phyloP scores from a whole-genome alignment of 2,888 invertebrate species.

The Molanna angustata region DNA sequence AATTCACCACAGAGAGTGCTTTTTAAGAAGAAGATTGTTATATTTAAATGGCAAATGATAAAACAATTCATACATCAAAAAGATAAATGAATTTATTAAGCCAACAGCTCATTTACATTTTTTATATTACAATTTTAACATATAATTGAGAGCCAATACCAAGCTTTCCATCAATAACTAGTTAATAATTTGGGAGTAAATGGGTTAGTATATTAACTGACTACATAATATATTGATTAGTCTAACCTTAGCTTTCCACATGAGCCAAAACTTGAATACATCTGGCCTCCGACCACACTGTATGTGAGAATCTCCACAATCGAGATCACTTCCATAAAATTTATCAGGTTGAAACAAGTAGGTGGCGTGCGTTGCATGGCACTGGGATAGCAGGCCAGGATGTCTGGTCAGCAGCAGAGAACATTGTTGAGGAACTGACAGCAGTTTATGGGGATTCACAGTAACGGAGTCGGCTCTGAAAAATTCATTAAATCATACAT shows the following conservation, averaged over 20 bases:
- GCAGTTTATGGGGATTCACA: slow-evolving; percentile 62
- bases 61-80: too few species aligned
- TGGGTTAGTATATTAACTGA: too few species aligned
- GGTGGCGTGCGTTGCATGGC: slow-evolving; percentile 51
- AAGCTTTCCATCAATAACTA: too few species aligned
- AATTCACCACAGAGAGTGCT: too few species aligned
- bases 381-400: slow-evolving; percentile 42
- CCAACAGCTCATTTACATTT: too few species aligned
- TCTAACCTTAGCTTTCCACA: slow-evolving; percentile 67
- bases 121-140: too few species aligned
- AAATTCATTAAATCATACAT: slow-evolving; percentile 6
- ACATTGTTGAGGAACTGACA: slow-evolving; percentile 59
- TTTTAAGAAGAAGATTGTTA: too few species aligned
- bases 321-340: slow-evolving; percentile 51
- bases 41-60: too few species aligned
- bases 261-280: slow-evolving; percentile 68
- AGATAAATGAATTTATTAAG: too few species aligned
- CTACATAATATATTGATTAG: too few species aligned
- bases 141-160: too few species aligned
- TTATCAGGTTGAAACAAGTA: slow-evolving; percentile 58
- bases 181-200: too few species aligned
- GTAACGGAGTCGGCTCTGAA: slow-evolving; percentile 55
- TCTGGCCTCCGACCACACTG: slow-evolving; percentile 70
- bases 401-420: slow-evolving; percentile 49
- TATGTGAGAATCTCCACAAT: slow-evolving; percentile 59